Evolutionary conservation across 2,888 invertebrate genomes (phyloP), one percentile per base, ranked within the genome.

Genomic region (Sphaeridia pumilis): DNA sequence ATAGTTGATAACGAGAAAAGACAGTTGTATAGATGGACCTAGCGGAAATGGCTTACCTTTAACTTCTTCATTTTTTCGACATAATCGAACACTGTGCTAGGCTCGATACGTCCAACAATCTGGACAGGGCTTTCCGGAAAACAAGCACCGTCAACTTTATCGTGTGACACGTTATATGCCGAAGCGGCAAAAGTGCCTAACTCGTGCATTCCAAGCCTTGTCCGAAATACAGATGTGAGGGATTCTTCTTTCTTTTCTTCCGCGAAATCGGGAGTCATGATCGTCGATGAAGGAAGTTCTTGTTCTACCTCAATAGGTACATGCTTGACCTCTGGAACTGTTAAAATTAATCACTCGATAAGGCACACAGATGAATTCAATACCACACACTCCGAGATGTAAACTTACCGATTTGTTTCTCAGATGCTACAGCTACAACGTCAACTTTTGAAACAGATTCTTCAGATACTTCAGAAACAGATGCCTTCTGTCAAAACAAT

Each of bases 1-100:
- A n/a, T n/a, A n/a, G n/a, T n/a, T n/a, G n/a, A n/a, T n/a, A n/a
- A n/a, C n/a, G n/a, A n/a, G n/a, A n/a, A n/a, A n/a, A n/a, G n/a
- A n/a, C n/a, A n/a, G n/a, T n/a, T n/a, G n/a, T n/a, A n/a, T n/a
- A n/a, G n/a, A n/a, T n/a, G n/a, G n/a, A n/a, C n/a, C n/a, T n/a
- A n/a, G n/a, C n/a, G n/a, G n/a, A n/a, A n/a, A n/a, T n/a, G n/a
- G n/a, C 59, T 59, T 64, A 72, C 72, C 72, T 90, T 90, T 56
- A 84, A 84, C 67, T 85, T 84, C 67, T 86, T 87, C 75, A 92
- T 87, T 73, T 93, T 89, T 31, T 79, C 78, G 52, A 95, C 83
- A 68, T 95, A 95, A 54, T 93, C 90, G 88, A 89, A 93, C 4
- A 78, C 90, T 12, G 86, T 88, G 12, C 84, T 83, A 0, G 89